phyloP scores from a whole-genome alignment of 2,113 vertebrate genomes.

The Lamprotornis superbus region DNA sequence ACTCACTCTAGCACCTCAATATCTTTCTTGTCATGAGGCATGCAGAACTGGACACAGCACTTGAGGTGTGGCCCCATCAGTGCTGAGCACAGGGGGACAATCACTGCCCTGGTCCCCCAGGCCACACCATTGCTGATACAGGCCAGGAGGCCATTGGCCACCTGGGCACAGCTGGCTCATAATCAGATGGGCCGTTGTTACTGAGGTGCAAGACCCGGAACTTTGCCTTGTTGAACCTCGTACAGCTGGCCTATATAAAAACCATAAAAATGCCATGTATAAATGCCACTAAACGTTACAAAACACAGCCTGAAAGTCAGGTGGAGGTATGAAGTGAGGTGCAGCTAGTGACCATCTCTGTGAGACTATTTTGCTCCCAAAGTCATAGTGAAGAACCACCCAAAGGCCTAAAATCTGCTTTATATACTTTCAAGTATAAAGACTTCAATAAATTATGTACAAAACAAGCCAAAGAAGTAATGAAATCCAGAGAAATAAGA shows the following conservation, averaged over 20 bases:
- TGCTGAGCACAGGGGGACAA: neutral
- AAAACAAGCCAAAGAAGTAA: conserved; percentile 19
- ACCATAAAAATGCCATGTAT: neutral
- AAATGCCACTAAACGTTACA: neutral
- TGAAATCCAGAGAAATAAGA: conserved; percentile 17
- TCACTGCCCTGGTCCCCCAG: neutral
- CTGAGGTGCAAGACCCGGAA: neutral
- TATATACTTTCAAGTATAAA: neutral
- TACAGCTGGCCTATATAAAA: neutral
- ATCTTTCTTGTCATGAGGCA: neutral
- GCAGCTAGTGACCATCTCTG: neutral
- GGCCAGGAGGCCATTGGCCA: neutral
- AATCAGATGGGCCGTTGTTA: neutral
- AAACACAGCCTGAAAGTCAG: neutral
- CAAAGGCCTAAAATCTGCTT: neutral
- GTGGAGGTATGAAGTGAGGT: neutral
- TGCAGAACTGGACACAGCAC: neutral
- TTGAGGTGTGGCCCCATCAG: accelerated
- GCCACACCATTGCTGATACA: neutral
- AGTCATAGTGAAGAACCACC: neutral
- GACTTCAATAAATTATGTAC: neutral
- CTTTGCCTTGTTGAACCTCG: neutral
- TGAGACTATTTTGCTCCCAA: neutral
- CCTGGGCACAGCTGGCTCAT: neutral
- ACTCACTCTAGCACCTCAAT: neutral